Percentiles rank a stretch among this genome's conserved stretches.
phyloP scores from a whole-genome alignment of 2,888 invertebrate species.

The Macrophya alboannulata region DNA sequence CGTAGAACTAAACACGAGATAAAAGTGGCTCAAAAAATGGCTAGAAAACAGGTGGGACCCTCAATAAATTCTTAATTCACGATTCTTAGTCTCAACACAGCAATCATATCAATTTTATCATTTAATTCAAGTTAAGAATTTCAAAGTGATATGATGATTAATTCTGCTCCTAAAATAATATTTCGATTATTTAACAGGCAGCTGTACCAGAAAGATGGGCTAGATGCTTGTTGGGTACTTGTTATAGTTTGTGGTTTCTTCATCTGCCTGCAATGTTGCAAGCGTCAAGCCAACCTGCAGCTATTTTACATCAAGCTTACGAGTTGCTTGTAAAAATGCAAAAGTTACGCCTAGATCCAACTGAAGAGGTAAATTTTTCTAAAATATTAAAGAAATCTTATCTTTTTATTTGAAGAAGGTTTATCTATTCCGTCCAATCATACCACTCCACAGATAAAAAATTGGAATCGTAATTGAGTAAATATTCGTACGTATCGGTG shows the following conservation, averaged over 20 bases:
- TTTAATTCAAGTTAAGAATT: not conserved
- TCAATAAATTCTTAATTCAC: not conserved
- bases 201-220: constrained; percentile 95
- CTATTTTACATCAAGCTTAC: constrained; percentile 84
- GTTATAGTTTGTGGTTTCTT: constrained; percentile 97
- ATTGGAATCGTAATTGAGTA: not conserved
- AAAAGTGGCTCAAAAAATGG: constrained; percentile 93
- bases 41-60: constrained; percentile 81
- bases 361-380: constrained; percentile 89
- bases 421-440: not conserved
- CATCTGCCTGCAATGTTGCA: constrained; percentile 94
- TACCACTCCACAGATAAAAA: not conserved
- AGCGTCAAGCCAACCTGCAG: constrained; percentile 81
- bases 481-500: not conserved
- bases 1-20: constrained; percentile 97
- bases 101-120: constrained; percentile 24
- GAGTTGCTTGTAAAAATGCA: constrained; percentile 94
- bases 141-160: not conserved
- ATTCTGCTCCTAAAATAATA: not conserved
- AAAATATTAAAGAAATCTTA: not conserved
- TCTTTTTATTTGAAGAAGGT: not conserved
- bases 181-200: constrained; percentile 75
- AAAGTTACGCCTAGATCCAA: constrained; percentile 89
- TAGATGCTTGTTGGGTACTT: constrained; percentile 92
- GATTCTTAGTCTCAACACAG: constrained; percentile 38